Base-by-base conservation (phyloP, 1,140 invertebrate species). In the Mylabris phalerata region DNA sequence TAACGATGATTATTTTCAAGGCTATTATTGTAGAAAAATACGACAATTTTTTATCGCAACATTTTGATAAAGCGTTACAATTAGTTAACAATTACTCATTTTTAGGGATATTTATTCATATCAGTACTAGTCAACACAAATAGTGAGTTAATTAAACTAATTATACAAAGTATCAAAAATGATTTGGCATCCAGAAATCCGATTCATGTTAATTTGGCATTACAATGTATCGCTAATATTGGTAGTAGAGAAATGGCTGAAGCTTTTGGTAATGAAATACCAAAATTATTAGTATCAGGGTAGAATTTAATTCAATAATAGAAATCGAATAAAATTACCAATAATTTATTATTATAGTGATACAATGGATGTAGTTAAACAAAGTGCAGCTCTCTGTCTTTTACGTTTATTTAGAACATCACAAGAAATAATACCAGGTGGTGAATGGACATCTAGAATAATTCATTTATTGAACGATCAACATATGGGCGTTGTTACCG, bases 141-240 rank as follows among this genome's bases (percentile, higher is more conserved):
- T 76, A 98, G 93, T 79, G 96, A 99, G 78, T 84, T 99, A 69
- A 99, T 99, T 73, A 96, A 97, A 74, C 82, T 99, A 64, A 99
- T 99, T 60, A 97, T 99, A 66, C 97, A 99, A 78, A 96, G 93
- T 71, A 98, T 99, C 74, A 98, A 98, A 79, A 98, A 99, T 82
- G 98, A 99, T 80, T 79, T 99, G 66, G 84, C 86, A 65, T 97
- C 94, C 49, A 83, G 95, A 59, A 99, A 99, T 80, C 96, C 98
- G 11, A 93, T 98, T 67, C 95, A 98, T 74, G 95, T 99, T 11
- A 98, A 98, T 78, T 82, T 99, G 62, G 96, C 98, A n/a, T 81
- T 99, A 51, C 97, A 99, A 78, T 99, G 98, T 76, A 98, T 99
- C 70, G 96, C 98, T 10, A 99, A 99, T 77, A 98, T 99, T 77